A percentile compares a stretch with the other conserved stretches of the same genome.
phyloP scores from a whole-genome alignment of 2,113 vertebrate species.

The Rhinopithecus roxellana region DNA sequence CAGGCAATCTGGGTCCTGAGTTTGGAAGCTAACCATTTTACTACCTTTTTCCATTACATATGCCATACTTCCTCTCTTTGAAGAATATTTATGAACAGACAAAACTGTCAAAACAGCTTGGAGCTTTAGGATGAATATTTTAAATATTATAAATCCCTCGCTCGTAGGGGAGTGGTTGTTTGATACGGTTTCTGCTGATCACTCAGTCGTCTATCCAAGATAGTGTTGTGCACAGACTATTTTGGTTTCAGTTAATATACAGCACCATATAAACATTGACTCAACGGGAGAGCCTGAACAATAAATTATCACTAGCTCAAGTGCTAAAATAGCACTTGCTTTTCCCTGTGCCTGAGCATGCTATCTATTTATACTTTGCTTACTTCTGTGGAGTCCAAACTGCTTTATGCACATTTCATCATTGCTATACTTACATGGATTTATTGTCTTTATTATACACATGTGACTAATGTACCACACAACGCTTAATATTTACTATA shows the following conservation, averaged over 20 bases:
- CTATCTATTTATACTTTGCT: too few relatives aligned
- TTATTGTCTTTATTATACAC: slow-evolving; percentile 57
- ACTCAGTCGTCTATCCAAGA: slow-evolving; percentile 50
- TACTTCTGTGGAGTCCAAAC: too few relatives aligned
- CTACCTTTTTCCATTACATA: not conserved
- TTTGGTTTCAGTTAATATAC: slow-evolving; percentile 65
- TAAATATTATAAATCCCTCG: slow-evolving; percentile 51
- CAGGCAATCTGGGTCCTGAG: not conserved
- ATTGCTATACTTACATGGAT: not conserved
- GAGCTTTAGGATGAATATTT: slow-evolving; percentile 50
- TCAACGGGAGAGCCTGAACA: slow-evolving; percentile 53
- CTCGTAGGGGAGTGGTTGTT: not conserved
- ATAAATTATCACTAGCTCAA: slow-evolving; percentile 73
- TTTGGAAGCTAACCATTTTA: not conserved
- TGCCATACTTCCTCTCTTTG: not conserved
- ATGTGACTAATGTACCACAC: not conserved
- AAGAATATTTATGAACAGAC: not conserved
- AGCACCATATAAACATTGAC: slow-evolving; percentile 64
- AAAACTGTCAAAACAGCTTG: slow-evolving; percentile 43
- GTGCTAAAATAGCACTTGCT: too few relatives aligned
- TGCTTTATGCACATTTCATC: too few relatives aligned
- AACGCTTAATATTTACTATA: not conserved
- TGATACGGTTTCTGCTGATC: slow-evolving; percentile 55
- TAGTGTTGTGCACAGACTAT: slow-evolving; percentile 58
- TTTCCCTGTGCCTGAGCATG: too few relatives aligned